A percentile compares a stretch with the other conserved stretches of the same genome.
Evolutionary conservation across 2,113 vertebrate species (phyloP).

Genomic region (Phycodurus eques): DNA sequence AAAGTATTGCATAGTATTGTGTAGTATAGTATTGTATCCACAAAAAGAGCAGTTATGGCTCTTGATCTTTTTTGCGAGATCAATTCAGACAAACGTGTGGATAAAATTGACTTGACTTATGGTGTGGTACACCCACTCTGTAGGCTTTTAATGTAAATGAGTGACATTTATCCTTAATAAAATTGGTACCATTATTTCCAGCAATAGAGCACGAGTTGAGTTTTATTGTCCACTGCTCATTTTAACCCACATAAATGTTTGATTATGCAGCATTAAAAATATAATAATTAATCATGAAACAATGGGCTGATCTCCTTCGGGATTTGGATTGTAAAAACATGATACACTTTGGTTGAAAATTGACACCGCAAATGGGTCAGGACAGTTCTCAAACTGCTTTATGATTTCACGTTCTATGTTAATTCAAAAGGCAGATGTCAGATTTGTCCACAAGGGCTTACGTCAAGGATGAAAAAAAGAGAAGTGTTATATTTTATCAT

Average conservation of each 20-base stretch:
- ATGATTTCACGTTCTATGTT: no score
- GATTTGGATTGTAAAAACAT: not conserved
- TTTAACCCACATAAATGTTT: not conserved
- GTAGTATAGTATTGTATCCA: not conserved
- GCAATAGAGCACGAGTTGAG: not conserved
- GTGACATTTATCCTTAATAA: not conserved
- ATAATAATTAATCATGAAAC: not conserved
- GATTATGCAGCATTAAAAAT: not conserved
- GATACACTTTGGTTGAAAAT: not conserved
- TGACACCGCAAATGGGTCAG: not conserved
- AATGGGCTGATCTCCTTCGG: not conserved
- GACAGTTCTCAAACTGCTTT: no score
- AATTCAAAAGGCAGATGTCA: no score
- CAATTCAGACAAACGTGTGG: not conserved
- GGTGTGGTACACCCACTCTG: not conserved
- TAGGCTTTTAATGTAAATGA: not conserved
- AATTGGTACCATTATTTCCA: not conserved
- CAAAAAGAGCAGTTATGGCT: not conserved
- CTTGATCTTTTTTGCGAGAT: not conserved
- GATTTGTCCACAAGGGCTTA: no score
- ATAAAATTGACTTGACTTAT: not conserved
- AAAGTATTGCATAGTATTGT: no score
- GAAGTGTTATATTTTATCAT: not conserved
- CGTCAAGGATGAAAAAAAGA: no score
- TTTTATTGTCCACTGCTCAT: not conserved